These are phyloP conservation scores for Saccostrea cuccullata DNA, from an alignment of 1,140 invertebrate genomes.

Conservation along the genomic window DNA sequence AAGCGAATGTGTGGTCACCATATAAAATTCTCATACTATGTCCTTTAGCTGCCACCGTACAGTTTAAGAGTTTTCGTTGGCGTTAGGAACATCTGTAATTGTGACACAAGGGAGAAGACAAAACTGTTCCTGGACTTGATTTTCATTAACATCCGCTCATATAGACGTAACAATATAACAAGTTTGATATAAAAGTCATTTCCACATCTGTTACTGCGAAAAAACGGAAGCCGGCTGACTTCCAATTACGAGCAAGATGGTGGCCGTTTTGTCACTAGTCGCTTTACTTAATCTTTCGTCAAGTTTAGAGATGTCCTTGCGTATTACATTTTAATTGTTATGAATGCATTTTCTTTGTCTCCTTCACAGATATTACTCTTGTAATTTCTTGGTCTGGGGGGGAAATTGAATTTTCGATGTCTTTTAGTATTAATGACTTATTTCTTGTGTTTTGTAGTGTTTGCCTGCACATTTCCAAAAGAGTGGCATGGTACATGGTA, in stretches of 20 bases:
- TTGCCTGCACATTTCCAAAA: constrained; percentile 45
- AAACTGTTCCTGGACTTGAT: too few species aligned
- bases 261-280: not conserved
- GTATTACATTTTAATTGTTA: constrained; percentile 7
- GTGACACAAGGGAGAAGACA: too few species aligned
- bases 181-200: not conserved
- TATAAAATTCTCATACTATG: too few species aligned
- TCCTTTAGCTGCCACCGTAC: too few species aligned
- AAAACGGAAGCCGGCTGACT: not conserved
- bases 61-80: too few species aligned
- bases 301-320: constrained; percentile 23
- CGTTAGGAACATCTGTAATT: too few species aligned
- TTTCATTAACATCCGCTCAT: too few species aligned
- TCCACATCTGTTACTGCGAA: constrained; percentile 9
- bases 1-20: too few species aligned
- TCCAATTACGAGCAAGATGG: constrained; percentile 4
- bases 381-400: not conserved
- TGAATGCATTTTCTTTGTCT: not conserved
- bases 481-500: constrained; percentile 52
- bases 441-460: constrained; percentile 45
- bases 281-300: not conserved
- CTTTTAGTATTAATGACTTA: constrained; percentile 12
- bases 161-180: too few species aligned
- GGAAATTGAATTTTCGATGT: not conserved
- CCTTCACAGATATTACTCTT: not conserved